Evolutionary conservation across 2,797 vertebrate genomes (phyloP).

Genomic region (Psittacula echo): DNA sequence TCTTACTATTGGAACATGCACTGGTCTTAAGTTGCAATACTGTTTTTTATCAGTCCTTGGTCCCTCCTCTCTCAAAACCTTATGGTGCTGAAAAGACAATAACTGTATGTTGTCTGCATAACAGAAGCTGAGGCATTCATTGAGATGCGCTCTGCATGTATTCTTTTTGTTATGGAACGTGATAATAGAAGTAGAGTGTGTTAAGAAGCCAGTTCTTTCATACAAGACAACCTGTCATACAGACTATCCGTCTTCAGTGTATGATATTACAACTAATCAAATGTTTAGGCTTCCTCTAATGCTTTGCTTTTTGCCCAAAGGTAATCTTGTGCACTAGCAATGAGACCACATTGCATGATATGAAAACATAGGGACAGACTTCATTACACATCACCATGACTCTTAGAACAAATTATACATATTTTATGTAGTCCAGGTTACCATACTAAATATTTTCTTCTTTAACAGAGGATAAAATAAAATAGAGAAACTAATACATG

Average conservation of each 20-base stretch:
- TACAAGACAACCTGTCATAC: neutral
- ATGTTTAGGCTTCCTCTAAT: neutral
- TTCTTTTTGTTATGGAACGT: neutral
- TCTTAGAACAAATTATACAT: slow-evolving; percentile 58
- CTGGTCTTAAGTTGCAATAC: neutral
- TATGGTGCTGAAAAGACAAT: neutral
- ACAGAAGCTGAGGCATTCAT: neutral
- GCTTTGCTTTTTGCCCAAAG: slow-evolving; percentile 30
- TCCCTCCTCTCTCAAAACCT: neutral
- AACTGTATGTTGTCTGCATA: neutral
- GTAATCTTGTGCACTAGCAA: slow-evolving; percentile 16
- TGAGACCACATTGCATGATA: neutral
- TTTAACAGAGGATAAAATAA: slow-evolving; percentile 44
- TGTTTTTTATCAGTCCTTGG: neutral
- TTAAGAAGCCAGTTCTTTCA: slow-evolving; percentile 30
- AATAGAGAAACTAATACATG: neutral
- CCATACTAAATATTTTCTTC: slow-evolving; percentile 56
- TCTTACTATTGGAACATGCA: neutral
- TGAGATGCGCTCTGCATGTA: neutral
- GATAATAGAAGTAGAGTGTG: neutral
- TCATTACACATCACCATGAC: neutral
- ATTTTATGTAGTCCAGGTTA: slow-evolving; percentile 60
- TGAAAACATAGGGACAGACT: neutral
- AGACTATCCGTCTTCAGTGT: slow-evolving; percentile 1
- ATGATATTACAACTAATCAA: neutral